Base-by-base conservation (phyloP, 2,113 vertebrate species). In the Menidia beryllina region DNA sequence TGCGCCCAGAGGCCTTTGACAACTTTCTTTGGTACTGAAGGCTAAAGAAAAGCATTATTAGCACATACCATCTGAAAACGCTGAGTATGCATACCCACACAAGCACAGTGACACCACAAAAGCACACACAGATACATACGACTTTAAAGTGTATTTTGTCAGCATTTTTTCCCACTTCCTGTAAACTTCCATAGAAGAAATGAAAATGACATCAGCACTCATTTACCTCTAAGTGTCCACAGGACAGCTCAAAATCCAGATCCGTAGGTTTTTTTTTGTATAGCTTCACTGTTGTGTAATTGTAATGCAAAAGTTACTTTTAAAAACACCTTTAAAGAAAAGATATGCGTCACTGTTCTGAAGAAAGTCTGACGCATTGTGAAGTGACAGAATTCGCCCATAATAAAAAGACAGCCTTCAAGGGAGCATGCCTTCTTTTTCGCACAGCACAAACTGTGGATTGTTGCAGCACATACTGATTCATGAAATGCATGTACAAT, bases 91-190 rank as follows among this genome's bases (percentile, higher is more conserved):
- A 17, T 2, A 30, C 51, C 19, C 27, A 45, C 17, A 72, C 20
- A 52, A 7, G 15, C 25, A 0, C 11, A 3, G 12, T 3, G 30
- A 50, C 27, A 8, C 27, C 26, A 11, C 58, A 6, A 2, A 4
- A 3, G 36, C n/a, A 0, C 1, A 54, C 51, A 2, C 48, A 54
- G 13, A 61, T 20, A 6, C 21, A 34, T 58, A 51, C 0, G 19
- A 6, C 30, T 62, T n/a, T 52, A 20, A n/a, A 54, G 17, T 65
- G 4, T 45, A 69, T 63, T 51, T 51, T 61, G 78, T 89, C 85
- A 86, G 81, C 77, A 83, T 30, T 73, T 71, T 26, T 25, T 63
- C 26, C n/a, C 17, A 59, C 57, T 81, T 83, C 77, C 74, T 83
- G 59, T 68, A 24, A 7, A 12, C 39, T 85, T 86, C 80, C 69